A percentile compares a stretch with the other conserved stretches of the same genome.
Conservation (phyloP, 2,888 invertebrate genomes). For the Mesorhabditis belari region DNA sequence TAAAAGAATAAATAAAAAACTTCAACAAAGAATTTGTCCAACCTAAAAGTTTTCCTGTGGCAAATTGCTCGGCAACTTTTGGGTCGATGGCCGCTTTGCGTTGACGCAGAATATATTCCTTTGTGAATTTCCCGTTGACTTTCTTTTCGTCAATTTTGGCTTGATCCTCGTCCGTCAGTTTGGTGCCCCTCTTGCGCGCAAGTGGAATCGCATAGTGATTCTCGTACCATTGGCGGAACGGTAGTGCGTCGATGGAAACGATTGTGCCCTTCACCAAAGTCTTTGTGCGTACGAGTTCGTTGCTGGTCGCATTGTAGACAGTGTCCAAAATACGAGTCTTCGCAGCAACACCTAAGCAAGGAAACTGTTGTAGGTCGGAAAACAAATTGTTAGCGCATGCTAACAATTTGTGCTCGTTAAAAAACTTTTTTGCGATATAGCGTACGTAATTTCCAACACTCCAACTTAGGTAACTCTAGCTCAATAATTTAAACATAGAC, state of each 20-base stretch:
- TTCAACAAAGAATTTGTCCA: too few relatives aligned
- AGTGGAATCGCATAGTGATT: constrained; percentile 89
- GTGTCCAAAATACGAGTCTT: constrained; percentile 99
- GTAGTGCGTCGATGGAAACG: constrained; percentile 36
- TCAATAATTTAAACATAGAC: too few relatives aligned
- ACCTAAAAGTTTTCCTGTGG: constrained; percentile 89
- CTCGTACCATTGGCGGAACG: too few relatives aligned
- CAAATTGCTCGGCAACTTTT: constrained; percentile 89
- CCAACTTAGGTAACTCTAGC: too few relatives aligned
- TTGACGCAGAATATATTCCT: constrained; percentile 86
- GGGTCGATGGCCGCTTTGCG: constrained; percentile 87
- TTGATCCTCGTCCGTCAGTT: constrained; percentile 79
- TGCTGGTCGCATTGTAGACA: constrained; percentile 98
- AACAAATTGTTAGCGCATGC: too few relatives aligned
- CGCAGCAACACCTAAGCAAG: too few relatives aligned
- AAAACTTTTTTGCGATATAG: too few relatives aligned
- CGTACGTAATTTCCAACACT: too few relatives aligned
- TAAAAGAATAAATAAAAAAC: too few relatives aligned
- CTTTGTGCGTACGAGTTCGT: constrained; percentile 98
- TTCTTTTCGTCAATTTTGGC: constrained; percentile 84
- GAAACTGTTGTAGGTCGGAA: too few relatives aligned
- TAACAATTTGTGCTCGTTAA: too few relatives aligned
- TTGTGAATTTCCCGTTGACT: constrained; percentile 59
- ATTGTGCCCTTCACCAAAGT: constrained; percentile 80
- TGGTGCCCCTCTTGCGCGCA: constrained; percentile 80